phyloP scores from a whole-genome alignment of 2,888 invertebrate genomes.

The Acrobeloides nanus region DNA sequence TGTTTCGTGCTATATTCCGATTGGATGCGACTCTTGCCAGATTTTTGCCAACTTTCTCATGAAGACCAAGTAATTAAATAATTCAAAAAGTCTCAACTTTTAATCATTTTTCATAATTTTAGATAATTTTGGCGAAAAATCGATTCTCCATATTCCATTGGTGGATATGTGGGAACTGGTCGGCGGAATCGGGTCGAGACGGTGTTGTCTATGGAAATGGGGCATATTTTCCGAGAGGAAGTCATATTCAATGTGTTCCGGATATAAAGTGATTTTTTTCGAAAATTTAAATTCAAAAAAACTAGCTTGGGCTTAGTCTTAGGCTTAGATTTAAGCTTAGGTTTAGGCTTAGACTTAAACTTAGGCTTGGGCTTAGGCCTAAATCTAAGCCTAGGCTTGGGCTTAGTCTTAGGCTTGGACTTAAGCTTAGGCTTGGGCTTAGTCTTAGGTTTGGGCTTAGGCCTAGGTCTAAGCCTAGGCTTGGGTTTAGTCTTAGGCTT shows the following conservation, averaged over 20 bases:
- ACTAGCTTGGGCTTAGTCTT: too few relatives aligned
- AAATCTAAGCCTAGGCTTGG: too few relatives aligned
- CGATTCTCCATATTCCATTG: constrained; percentile 41
- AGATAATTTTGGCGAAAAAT: constrained; percentile 28
- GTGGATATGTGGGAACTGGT: constrained; percentile 40
- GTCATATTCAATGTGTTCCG: not conserved
- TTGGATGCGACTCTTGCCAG: constrained; percentile 34
- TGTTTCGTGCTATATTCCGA: constrained; percentile 37
- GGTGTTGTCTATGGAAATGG: constrained; percentile 16
- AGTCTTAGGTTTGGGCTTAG: too few relatives aligned
- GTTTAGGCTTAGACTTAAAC: too few relatives aligned
- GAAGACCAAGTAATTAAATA: constrained; percentile 25
- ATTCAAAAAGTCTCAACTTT: too few relatives aligned
- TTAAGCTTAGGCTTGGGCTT: too few relatives aligned
- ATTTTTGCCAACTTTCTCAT: constrained; percentile 27
- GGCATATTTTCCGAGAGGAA: constrained; percentile 9
- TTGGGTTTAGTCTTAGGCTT: too few relatives aligned
- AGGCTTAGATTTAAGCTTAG: too few relatives aligned
- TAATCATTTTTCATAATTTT: constrained; percentile 4
- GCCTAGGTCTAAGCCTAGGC: too few relatives aligned
- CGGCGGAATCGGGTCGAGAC: constrained; percentile 10
- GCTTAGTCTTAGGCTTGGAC: too few relatives aligned
- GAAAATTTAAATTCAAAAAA: not conserved
- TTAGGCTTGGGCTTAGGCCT: too few relatives aligned
- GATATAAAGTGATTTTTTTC: constrained; percentile 1